Conservation (phyloP, 1,140 invertebrate species). For the Apis florea region DNA sequence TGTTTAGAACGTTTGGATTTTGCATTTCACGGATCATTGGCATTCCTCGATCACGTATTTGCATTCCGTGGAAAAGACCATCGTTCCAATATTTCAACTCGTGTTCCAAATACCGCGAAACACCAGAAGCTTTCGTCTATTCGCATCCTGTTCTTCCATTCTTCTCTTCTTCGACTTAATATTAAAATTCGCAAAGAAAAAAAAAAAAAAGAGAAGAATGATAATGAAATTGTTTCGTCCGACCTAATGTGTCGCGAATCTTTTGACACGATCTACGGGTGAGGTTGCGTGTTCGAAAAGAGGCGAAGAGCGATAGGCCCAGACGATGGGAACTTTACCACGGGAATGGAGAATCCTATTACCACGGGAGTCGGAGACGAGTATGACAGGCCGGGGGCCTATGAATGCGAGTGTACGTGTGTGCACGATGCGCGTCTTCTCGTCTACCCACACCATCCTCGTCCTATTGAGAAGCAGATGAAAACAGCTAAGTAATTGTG, state of each 20-base stretch:
- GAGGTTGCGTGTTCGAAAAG: slow-evolving; percentile 50
- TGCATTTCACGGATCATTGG: too few species aligned
- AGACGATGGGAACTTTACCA: slow-evolving; percentile 76
- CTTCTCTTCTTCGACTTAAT: too few species aligned
- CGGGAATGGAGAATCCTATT: slow-evolving; percentile 69
- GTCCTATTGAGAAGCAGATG: slow-evolving; percentile 68
- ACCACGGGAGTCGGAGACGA: slow-evolving; percentile 39
- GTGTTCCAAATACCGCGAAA: too few species aligned
- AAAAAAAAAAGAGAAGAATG: too few species aligned
- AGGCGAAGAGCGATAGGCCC: slow-evolving; percentile 52
- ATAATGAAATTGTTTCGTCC: background rate
- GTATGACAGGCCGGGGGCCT: slow-evolving; percentile 11
- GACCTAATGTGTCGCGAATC: slow-evolving; percentile 57
- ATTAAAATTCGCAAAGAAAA: too few species aligned
- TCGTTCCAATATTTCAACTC: too few species aligned
- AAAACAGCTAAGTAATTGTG: slow-evolving; percentile 65
- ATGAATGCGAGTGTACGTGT: background rate
- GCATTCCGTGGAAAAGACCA: too few species aligned
- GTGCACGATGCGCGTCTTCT: slow-evolving; percentile 22
- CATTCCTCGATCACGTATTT: too few species aligned
- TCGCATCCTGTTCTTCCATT: too few species aligned
- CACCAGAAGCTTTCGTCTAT: too few species aligned
- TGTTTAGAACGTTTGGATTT: too few species aligned
- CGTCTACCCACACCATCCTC: slow-evolving; percentile 47
- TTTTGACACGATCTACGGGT: slow-evolving; percentile 69